Evolutionary conservation across 1,140 invertebrate species (phyloP), one percentile per base, ranked within the genome.

Genomic region (Hylaeus volcanicus): DNA sequence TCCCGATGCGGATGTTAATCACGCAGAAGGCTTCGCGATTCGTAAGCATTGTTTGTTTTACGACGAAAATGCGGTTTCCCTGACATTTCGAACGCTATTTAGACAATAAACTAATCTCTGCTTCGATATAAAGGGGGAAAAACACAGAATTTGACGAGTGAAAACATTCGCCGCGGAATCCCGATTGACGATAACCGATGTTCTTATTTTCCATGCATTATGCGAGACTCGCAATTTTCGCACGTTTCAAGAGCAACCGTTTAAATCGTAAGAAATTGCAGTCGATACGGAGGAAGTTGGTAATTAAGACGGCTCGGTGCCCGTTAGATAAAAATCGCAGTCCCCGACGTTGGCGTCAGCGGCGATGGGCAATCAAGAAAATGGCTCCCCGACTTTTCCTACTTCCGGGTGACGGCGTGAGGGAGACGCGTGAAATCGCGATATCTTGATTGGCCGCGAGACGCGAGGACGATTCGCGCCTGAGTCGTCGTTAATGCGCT

Each of bases 381-480:
- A 66, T 60, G 41, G 64, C n/a, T 56, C 12, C 5, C 26, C 39
- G 51, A 51, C 68, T 85, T 84, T 74, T 79, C 70, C 64, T 66
- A 39, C 65, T 81, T 85, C 81, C 74, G 60, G 64, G 58, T 76
- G 81, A 56, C 39, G 53, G 53, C 12, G 11, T 39, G 71, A 43
- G 48, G 73, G 60, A 78, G 82, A 82, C 53, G 79, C 83, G 72
- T 55, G 4, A 58, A 39, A 61, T 60, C 60, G 69, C 41, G 41
- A 14, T 71, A 84, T 84, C 64, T 84, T 72, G 72, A 84, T 85
- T 53, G 72, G 60, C 55, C 43, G 56, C 68, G 71, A 53, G 65
- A 58, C 70, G 4, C 56, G 80, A 65, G 73, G 74, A 78, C 66
- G 63, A 74, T 66, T 43, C 78, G 55, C 72, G 65, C 39, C 55